A percentile compares a stretch with the other conserved stretches of the same genome.
Evolutionary conservation across 2,888 invertebrate genomes (phyloP).

Genomic region (Drosophila dives): DNA sequence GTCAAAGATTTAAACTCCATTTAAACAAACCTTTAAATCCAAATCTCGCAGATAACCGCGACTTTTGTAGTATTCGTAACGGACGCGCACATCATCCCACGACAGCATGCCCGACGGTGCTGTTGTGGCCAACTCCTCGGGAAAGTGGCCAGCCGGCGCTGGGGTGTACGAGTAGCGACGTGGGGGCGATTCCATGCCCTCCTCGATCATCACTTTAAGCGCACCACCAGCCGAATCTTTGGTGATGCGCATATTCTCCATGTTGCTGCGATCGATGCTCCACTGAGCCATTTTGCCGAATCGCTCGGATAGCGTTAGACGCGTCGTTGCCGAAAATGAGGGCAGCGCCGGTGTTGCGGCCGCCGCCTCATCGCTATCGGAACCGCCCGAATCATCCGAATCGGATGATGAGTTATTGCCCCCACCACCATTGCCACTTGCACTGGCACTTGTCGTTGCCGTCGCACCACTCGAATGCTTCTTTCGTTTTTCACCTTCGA

Average conservation of each 20-base stretch:
- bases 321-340: slow-evolving; percentile 87
- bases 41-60: slow-evolving; percentile 92
- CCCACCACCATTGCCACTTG: slow-evolving; percentile 59
- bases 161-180: slow-evolving; percentile 87
- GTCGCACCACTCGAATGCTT: slow-evolving; percentile 81
- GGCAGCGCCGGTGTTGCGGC: slow-evolving; percentile 85
- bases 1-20: neutral
- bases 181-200: slow-evolving; percentile 87
- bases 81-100: slow-evolving; percentile 95
- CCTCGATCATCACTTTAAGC: slow-evolving; percentile 91
- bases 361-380: slow-evolving; percentile 85
- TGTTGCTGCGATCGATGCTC: slow-evolving; percentile 92
- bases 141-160: slow-evolving; percentile 91
- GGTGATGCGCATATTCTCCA: slow-evolving; percentile 94
- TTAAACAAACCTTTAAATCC: slow-evolving; percentile 82
- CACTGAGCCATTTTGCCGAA: slow-evolving; percentile 97
- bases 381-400: slow-evolving; percentile 87
- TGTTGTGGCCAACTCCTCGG: slow-evolving; percentile 90
- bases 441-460: slow-evolving; percentile 42
- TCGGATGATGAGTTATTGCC: slow-evolving; percentile 86
- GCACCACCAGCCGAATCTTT: slow-evolving; percentile 90
- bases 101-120: slow-evolving; percentile 90
- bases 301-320: slow-evolving; percentile 92
- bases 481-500: slow-evolving; percentile 85
- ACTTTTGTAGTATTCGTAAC: slow-evolving; percentile 95